Evolutionary conservation across 2,113 vertebrate genomes (phyloP), one percentile per base, ranked within the genome.

Genomic region (Anseranas semipalmata): DNA sequence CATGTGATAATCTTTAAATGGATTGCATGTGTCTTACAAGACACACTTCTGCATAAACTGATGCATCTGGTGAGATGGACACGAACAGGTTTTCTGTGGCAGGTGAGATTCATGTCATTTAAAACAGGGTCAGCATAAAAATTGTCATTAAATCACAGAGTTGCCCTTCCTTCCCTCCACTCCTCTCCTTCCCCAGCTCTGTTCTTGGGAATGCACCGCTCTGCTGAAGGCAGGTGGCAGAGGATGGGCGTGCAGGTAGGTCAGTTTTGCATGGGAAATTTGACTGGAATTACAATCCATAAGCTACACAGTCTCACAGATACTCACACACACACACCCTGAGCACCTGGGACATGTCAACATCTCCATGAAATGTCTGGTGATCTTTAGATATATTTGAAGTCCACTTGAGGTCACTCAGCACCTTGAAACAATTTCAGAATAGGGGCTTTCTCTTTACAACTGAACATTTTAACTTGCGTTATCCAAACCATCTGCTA

Each of bases 1-100:
- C 93, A 94, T 95, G 93, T 89, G 96, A 97, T 98, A 95, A 97
- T 97, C 97, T 98, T 92, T 94, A 96, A 97, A 98, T 92, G 87
- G 96, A 97, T 96, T 95, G 86, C 88, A 71, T 93, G 84, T 93
- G 91, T 94, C 90, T 98, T 90, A 81, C 84, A 95, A 95, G 94
- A 86, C 85, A 89, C 70, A 91, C 90, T 94, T 78, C 77, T 74
- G 73, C 89, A 90, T 92, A 93, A 98, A 84, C 95, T 71, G 59
- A 50, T 93, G 92, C 93, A 96, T 97, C 94, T 96, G 90, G 94
- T 2, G 1, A 85, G 87, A 86, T 2, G 88, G 89, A 96, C 89
- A 91, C 0, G 0, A 55, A 37, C n/a, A 27, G 9, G 25, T 89
- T 93, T 90, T 24, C 71, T 14, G 30, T 6, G 10, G 79, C 79